These are phyloP conservation scores for Falco berigora DNA, from an alignment of 2,797 vertebrate species.

Conservation along the genomic window DNA sequence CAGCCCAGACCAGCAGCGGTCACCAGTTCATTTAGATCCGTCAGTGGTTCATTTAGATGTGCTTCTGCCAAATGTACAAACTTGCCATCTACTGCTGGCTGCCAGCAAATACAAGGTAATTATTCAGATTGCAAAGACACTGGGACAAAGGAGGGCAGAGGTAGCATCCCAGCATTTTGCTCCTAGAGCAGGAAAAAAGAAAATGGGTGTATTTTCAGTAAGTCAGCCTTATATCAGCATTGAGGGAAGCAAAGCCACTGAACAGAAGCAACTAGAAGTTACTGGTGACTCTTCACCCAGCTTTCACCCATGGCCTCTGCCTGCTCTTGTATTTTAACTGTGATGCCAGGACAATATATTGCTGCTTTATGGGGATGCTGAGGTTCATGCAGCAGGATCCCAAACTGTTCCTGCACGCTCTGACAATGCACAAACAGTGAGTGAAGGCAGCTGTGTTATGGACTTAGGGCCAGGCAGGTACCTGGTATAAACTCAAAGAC, in stretches of 20 bases:
- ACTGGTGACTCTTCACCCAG: background rate
- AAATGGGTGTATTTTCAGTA: background rate
- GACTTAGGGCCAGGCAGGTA: background rate
- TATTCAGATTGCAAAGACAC: background rate
- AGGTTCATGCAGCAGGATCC: background rate
- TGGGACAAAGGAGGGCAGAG: background rate
- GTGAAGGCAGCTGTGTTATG: background rate
- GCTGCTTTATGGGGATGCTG: background rate
- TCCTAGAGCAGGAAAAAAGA: background rate
- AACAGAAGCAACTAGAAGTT: background rate
- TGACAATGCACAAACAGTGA: background rate
- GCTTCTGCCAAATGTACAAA: background rate
- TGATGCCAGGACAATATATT: background rate
- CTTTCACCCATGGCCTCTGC: background rate
- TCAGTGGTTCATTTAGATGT: background rate
- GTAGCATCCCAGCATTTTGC: background rate
- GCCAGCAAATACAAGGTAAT: background rate
- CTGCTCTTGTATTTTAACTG: background rate
- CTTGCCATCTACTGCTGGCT: background rate
- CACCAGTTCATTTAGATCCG: background rate
- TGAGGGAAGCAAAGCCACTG: background rate
- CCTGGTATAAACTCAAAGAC: background rate
- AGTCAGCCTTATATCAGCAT: background rate
- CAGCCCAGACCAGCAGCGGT: background rate
- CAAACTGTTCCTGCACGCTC: background rate